A percentile compares a stretch with the other conserved stretches of the same genome.
phyloP scores from a whole-genome alignment of 2,797 vertebrate genomes.

The Rhincodon typus region DNA sequence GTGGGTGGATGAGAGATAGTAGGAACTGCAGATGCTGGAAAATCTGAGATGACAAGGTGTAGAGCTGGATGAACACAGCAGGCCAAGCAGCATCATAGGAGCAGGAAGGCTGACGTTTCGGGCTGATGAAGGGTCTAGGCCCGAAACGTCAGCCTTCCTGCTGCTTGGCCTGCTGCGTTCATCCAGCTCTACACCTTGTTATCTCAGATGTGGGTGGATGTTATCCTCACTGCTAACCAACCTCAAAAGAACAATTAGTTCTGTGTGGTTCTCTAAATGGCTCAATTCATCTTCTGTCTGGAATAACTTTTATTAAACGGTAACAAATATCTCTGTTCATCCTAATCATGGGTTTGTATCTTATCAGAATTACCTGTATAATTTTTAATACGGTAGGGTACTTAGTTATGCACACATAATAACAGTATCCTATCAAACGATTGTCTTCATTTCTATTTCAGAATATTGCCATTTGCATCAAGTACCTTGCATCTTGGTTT shows the following conservation, averaged over 20 bases:
- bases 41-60: too few relatives aligned
- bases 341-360: background rate
- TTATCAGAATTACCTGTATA: background rate
- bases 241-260: background rate
- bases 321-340: background rate
- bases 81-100: too few relatives aligned
- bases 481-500: background rate
- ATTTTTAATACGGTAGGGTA: background rate
- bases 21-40: too few relatives aligned
- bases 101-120: too few relatives aligned
- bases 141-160: too few relatives aligned
- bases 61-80: too few relatives aligned
- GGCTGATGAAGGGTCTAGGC: too few relatives aligned
- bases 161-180: too few relatives aligned
- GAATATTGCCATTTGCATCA: slow-evolving; percentile 14
- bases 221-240: background rate
- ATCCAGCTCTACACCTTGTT: too few relatives aligned
- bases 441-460: background rate
- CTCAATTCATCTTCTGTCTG: background rate
- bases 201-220: background rate
- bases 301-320: background rate
- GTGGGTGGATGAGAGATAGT: background rate
- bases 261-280: background rate
- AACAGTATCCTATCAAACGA: background rate
- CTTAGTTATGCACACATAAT: background rate